Conservation (phyloP, 2,888 invertebrate genomes). For the Apeira syringaria region DNA sequence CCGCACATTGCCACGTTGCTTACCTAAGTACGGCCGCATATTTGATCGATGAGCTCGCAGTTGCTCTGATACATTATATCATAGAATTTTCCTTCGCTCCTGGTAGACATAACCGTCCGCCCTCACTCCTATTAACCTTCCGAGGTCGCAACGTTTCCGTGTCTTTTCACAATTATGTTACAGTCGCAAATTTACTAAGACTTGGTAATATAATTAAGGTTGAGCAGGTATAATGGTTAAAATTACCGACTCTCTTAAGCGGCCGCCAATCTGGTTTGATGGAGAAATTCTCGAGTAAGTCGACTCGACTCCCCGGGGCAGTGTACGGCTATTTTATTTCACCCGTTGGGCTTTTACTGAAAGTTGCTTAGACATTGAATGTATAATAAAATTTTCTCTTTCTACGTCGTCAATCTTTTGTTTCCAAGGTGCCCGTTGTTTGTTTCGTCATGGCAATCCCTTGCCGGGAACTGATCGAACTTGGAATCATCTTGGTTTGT, state of each 20-base stretch:
- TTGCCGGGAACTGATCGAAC: too few species aligned
- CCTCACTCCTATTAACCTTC: constrained; percentile 50
- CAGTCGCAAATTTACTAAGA: constrained; percentile 55
- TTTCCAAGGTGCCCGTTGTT: constrained; percentile 32
- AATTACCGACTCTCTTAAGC: constrained; percentile 46
- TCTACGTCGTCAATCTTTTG: constrained; percentile 63
- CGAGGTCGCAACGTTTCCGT: constrained; percentile 49
- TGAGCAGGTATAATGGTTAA: constrained; percentile 50
- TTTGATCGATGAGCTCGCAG: constrained; percentile 68
- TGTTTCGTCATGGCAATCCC: too few species aligned
- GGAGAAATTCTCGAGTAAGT: constrained; percentile 40
- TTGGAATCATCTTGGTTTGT: too few species aligned
- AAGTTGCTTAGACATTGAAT: constrained; percentile 55
- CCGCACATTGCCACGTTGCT: constrained; percentile 26
- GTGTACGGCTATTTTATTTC: constrained; percentile 38
- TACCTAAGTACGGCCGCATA: constrained; percentile 38
- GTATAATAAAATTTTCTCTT: constrained; percentile 60
- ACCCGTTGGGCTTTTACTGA: constrained; percentile 43
- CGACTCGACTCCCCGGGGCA: constrained; percentile 29
- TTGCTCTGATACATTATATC: constrained; percentile 59
- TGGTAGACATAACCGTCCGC: constrained; percentile 34
- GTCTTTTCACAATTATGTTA: constrained; percentile 58
- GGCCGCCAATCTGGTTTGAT: constrained; percentile 48
- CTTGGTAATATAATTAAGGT: constrained; percentile 61
- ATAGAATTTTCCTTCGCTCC: constrained; percentile 39